Percentiles rank a stretch among this genome's conserved stretches.
Evolutionary conservation across 2,888 invertebrate genomes (phyloP).

Genomic region (Epirrhoe tristata): DNA sequence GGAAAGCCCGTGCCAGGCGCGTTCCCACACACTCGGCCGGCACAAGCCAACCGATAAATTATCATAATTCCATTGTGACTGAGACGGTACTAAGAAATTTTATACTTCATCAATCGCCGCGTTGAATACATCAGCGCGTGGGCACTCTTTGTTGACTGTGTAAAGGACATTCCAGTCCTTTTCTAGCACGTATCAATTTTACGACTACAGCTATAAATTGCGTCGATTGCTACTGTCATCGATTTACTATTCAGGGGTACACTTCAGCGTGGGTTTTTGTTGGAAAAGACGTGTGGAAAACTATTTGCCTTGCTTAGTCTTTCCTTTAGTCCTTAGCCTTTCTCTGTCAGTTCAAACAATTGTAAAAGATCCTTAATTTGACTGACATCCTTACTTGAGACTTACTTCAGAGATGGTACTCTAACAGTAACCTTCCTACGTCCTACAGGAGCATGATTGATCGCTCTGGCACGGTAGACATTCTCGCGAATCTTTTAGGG

Average conservation of each 20-base stretch:
- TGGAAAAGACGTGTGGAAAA: conserved; percentile 8
- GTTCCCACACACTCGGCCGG: conserved; percentile 86
- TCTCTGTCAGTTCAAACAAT: neutral
- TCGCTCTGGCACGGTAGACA: too few species aligned
- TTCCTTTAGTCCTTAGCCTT: neutral
- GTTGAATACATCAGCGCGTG: conserved; percentile 85
- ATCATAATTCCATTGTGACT: conserved; percentile 86
- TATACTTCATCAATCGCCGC: conserved; percentile 85
- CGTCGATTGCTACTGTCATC: conserved; percentile 29
- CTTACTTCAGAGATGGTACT: too few species aligned
- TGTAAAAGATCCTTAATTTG: too few species aligned
- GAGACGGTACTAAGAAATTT: conserved; percentile 85
- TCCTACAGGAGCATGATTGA: too few species aligned
- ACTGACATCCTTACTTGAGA: too few species aligned
- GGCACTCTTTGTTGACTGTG: conserved; percentile 75
- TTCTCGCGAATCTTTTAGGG: too few species aligned
- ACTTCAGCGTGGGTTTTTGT: conserved; percentile 49
- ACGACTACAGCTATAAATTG: conserved; percentile 61
- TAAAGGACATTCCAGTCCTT: conserved; percentile 36
- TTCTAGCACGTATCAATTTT: conserved; percentile 67
- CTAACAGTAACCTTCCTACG: too few species aligned
- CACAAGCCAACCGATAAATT: conserved; percentile 86
- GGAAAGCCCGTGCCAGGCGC: conserved; percentile 85
- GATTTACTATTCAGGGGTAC: conserved; percentile 10
- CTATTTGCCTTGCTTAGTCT: conserved; percentile 4